These are phyloP conservation scores for Macrobrachium rosenbergii DNA, from an alignment of 1,140 invertebrate genomes.

Conservation along the genomic window DNA sequence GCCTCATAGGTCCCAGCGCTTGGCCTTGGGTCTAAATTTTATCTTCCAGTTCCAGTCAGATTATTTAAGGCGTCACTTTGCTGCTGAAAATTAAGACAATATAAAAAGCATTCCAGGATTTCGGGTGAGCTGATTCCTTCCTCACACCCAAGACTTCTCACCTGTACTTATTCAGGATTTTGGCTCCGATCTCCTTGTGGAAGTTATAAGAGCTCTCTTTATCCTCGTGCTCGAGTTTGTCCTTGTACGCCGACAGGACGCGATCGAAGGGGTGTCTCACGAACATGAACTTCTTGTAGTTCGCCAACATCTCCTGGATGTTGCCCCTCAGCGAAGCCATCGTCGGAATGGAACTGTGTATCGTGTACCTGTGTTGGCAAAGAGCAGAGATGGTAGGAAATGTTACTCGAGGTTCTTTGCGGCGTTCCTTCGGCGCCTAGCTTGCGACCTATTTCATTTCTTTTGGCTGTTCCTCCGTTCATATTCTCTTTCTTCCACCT, in stretches of 20 bases:
- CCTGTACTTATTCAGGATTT: conserved; percentile 32
- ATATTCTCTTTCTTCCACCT: too few species aligned
- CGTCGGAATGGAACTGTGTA: conserved; percentile 9
- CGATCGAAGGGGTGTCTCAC: conserved; percentile 39
- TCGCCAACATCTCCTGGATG: neutral
- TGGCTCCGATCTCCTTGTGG: conserved; percentile 25
- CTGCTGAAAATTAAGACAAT: too few species aligned
- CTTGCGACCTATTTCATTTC: too few species aligned
- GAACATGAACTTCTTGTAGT: conserved; percentile 38
- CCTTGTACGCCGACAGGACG: conserved; percentile 34
- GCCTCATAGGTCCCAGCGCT: too few species aligned
- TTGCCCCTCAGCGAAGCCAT: neutral
- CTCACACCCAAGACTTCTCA: neutral
- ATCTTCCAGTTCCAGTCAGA: too few species aligned
- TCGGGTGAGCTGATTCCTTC: too few species aligned
- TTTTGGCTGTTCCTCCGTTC: too few species aligned
- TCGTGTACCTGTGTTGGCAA: conserved; percentile 16
- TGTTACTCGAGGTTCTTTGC: neutral
- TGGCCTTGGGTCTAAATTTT: too few species aligned
- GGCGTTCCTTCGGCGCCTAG: too few species aligned
- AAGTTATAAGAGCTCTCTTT: conserved; percentile 2
- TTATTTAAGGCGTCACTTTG: too few species aligned
- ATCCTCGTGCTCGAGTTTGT: conserved; percentile 19
- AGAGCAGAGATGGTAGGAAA: neutral
- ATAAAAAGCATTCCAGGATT: too few species aligned